Evolutionary conservation across 2,888 invertebrate genomes (phyloP).

Genomic region (Drosophila trichaetosa): DNA sequence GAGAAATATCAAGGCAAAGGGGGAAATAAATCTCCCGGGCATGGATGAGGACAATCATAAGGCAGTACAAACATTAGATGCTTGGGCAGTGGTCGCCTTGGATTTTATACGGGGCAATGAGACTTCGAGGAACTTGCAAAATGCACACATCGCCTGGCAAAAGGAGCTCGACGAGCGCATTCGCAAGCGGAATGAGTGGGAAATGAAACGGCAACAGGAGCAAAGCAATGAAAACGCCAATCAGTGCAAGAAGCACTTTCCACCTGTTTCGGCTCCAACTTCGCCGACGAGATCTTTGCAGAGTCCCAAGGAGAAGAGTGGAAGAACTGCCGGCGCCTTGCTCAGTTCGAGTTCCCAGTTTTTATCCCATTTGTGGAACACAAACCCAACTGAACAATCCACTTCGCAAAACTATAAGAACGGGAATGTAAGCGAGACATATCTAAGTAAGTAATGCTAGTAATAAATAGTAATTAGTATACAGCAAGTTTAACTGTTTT

Average conservation of each 20-base stretch:
- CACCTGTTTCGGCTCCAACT: constrained; percentile 66
- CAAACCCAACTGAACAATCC: constrained; percentile 83
- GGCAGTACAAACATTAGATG: constrained; percentile 91
- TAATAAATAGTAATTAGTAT: background rate
- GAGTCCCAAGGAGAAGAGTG: constrained; percentile 29
- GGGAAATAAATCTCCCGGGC: constrained; percentile 90
- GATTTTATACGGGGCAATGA: constrained; percentile 85
- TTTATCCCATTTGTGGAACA: constrained; percentile 88
- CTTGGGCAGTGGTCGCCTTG: constrained; percentile 88
- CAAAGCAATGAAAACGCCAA: background rate
- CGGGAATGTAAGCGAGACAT: constrained; percentile 34
- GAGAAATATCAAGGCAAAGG: constrained; percentile 92
- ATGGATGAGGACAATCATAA: constrained; percentile 92
- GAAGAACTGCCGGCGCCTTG: constrained; percentile 79
- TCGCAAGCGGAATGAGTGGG: constrained; percentile 72
- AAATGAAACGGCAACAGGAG: constrained; percentile 36
- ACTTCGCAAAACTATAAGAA: constrained; percentile 55
- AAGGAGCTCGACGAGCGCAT: constrained; percentile 73
- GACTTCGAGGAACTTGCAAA: constrained; percentile 60
- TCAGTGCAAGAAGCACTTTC: background rate
- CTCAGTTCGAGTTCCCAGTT: constrained; percentile 87
- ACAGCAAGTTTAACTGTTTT: background rate
- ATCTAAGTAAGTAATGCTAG: constrained; percentile 48
- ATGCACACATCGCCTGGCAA: constrained; percentile 79
- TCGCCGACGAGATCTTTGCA: constrained; percentile 65